Evolutionary conservation across 2,797 vertebrate species (phyloP).

Genomic region (Ficedula albicollis): DNA sequence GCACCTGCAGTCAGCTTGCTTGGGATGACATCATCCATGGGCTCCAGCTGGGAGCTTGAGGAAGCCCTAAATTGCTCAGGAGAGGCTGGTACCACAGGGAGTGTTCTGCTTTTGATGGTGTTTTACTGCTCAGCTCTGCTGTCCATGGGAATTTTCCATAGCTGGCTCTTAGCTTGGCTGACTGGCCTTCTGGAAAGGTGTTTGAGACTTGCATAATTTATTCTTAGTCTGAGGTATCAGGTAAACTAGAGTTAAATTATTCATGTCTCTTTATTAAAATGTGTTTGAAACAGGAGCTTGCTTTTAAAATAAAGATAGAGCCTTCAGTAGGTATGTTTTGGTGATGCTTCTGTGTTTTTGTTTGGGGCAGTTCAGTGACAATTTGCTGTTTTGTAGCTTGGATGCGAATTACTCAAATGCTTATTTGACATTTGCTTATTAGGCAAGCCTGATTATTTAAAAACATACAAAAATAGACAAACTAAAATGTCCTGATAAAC

Average conservation of each 20-base stretch:
- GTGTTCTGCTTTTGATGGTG: neutral
- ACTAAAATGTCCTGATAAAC: neutral
- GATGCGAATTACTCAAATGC: neutral
- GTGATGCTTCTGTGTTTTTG: neutral
- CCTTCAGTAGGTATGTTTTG: neutral
- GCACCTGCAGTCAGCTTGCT: neutral
- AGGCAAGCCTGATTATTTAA: neutral
- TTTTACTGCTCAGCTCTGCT: neutral
- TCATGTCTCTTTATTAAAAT: neutral
- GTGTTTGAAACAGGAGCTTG: neutral
- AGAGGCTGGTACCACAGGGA: neutral
- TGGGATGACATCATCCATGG: neutral
- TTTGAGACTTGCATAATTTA: neutral
- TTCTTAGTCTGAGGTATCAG: neutral
- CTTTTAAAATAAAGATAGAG: neutral
- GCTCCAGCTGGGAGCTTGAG: neutral
- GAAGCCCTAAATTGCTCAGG: neutral
- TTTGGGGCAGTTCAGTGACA: neutral
- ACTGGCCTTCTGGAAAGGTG: neutral
- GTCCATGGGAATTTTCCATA: neutral
- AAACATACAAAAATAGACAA: neutral
- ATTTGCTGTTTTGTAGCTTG: neutral
- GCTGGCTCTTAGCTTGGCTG: neutral
- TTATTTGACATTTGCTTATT: neutral
- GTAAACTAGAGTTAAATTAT: constrained; percentile 25